A percentile compares a stretch with the other conserved stretches of the same genome.
These are phyloP conservation scores for Andrena cerasifolii DNA, from an alignment of 1,140 invertebrate species.

Conservation along the genomic window DNA sequence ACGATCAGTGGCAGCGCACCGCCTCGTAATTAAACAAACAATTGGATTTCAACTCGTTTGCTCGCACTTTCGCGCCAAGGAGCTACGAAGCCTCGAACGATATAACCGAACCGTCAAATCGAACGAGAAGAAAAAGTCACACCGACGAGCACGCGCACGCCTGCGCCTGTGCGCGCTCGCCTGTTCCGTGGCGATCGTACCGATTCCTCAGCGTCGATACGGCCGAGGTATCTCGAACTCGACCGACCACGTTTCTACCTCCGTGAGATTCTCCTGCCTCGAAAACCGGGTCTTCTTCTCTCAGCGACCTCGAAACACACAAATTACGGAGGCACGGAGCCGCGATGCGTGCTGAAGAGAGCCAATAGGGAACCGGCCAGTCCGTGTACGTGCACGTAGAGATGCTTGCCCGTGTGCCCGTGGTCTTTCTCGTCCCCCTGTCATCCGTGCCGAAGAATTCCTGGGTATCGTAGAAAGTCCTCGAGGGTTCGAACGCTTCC, in stretches of 20 bases:
- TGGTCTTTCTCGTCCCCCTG: background rate
- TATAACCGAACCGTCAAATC: background rate
- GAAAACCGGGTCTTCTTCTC: constrained; percentile 69
- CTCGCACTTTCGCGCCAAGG: constrained; percentile 13
- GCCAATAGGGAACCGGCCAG: constrained; percentile 37
- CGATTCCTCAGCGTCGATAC: constrained; percentile 36
- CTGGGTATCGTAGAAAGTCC: constrained; percentile 42
- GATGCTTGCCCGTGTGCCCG: background rate
- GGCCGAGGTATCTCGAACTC: constrained; percentile 61
- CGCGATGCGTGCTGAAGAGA: constrained; percentile 22
- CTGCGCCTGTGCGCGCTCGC: constrained; percentile 4
- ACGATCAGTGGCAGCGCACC: background rate
- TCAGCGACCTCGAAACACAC: constrained; percentile 69
- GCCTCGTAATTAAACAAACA: constrained; percentile 21
- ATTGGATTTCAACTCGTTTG: background rate
- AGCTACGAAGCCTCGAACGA: background rate
- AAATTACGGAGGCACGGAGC: constrained; percentile 63
- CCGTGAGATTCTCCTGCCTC: constrained; percentile 49
- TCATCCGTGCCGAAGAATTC: constrained; percentile 31
- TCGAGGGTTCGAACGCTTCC: constrained; percentile 15
- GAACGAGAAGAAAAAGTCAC: background rate
- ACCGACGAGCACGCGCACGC: background rate
- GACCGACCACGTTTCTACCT: constrained; percentile 56
- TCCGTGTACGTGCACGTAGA: constrained; percentile 17
- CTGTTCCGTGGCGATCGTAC: constrained; percentile 32